A percentile compares a stretch with the other conserved stretches of the same genome.
These are phyloP conservation scores for Gracilinanus agilis DNA, from an alignment of 2,113 vertebrate genomes.

Conservation along the genomic window DNA sequence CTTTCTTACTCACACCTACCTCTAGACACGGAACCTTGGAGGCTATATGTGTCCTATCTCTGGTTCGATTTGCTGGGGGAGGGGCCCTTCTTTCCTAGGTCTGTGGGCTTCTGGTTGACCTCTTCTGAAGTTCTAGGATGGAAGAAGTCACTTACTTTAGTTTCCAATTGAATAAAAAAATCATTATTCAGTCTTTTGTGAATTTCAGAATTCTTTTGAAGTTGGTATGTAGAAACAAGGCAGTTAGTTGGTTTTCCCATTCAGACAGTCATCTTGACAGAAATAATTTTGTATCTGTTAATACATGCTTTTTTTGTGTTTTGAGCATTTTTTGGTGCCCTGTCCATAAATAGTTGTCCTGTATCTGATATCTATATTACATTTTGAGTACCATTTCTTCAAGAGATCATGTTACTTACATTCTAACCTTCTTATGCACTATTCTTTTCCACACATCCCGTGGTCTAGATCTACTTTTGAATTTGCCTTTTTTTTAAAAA, in stretches of 20 bases:
- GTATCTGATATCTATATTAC: background rate
- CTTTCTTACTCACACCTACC: background rate
- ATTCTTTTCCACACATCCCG: background rate
- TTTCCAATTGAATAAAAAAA: background rate
- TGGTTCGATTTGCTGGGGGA: background rate
- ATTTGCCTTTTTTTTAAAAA: background rate
- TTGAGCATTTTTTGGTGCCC: no score
- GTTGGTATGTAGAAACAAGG: background rate
- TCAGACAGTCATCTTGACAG: background rate
- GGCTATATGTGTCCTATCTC: background rate
- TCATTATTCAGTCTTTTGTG: background rate
- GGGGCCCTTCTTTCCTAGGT: background rate
- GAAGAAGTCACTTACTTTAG: background rate
- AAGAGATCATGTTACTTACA: background rate
- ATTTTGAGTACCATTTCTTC: background rate
- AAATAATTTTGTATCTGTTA: background rate
- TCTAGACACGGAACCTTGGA: background rate
- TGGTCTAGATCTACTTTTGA: background rate
- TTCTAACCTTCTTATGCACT: background rate
- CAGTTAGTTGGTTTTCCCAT: background rate
- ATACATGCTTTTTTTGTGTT: background rate
- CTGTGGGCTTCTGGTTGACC: background rate
- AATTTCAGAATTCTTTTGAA: background rate
- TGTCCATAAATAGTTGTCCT: background rate
- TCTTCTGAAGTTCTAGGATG: background rate